A percentile compares a stretch with the other conserved stretches of the same genome.
Evolutionary conservation across 2,888 invertebrate species (phyloP).

Genomic region (Formica aserva): DNA sequence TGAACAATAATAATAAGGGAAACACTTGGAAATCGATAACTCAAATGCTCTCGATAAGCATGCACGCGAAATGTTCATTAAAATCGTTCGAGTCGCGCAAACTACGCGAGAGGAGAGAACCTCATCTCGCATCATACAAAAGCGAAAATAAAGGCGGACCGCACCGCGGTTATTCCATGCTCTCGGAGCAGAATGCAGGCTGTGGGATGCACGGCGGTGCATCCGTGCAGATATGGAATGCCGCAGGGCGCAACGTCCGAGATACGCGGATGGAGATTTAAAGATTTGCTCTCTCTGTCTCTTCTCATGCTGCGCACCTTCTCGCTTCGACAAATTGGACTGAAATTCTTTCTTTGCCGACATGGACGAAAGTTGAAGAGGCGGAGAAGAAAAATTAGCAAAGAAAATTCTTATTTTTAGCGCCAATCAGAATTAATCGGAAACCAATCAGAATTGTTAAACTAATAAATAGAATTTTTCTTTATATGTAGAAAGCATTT

Average conservation of each 20-base stretch:
- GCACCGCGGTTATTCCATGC: conserved; percentile 17
- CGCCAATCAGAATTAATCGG: background rate
- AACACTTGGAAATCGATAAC: background rate
- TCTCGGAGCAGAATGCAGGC: conserved; percentile 1
- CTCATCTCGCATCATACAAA: conserved; percentile 15
- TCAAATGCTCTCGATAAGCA: background rate
- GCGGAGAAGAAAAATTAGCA: background rate
- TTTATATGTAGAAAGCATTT: background rate
- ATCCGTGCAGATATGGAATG: conserved; percentile 21
- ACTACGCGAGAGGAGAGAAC: background rate
- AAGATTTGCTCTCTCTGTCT: background rate
- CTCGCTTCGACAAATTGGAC: background rate
- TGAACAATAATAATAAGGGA: background rate
- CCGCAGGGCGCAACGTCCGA: conserved; percentile 31
- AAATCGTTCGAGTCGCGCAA: background rate
- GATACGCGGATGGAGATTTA: conserved; percentile 18
- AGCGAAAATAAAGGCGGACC: conserved; percentile 14
- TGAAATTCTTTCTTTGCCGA: background rate
- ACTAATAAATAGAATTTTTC: background rate
- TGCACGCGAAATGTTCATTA: conserved; percentile 37
- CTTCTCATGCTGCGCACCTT: background rate
- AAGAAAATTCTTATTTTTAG: background rate
- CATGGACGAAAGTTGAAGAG: background rate
- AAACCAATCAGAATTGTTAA: background rate
- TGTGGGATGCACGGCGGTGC: conserved; percentile 8